Conservation (phyloP, 2,113 vertebrate genomes). For the Silurus meridionalis region DNA sequence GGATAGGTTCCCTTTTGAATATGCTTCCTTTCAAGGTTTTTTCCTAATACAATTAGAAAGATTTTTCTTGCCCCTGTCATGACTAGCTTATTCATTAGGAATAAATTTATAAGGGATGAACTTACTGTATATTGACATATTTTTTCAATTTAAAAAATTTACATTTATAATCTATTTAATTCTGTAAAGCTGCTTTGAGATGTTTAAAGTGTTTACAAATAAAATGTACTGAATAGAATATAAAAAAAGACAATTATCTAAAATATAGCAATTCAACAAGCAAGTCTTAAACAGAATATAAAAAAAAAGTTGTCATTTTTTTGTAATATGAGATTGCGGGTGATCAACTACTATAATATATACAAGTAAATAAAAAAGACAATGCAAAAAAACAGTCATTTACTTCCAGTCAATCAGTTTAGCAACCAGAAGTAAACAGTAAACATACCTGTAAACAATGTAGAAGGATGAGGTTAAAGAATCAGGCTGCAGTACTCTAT, state of each 20-base stretch:
- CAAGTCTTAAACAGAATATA: not conserved
- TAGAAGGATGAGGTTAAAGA: not conserved
- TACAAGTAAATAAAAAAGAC: not conserved
- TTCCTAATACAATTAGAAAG: too few relatives aligned
- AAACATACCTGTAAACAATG: not conserved
- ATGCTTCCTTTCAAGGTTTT: too few relatives aligned
- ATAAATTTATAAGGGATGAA: not conserved
- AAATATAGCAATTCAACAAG: not conserved
- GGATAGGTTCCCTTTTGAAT: too few relatives aligned
- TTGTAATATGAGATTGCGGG: too few relatives aligned
- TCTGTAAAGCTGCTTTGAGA: too few relatives aligned
- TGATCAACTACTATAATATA: not conserved
- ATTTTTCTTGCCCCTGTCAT: not conserved
- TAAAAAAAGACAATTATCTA: not conserved
- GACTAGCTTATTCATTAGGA: not conserved
- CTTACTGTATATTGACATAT: too few relatives aligned
- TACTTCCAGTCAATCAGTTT: not conserved
- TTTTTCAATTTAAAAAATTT: too few relatives aligned
- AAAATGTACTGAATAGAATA: too few relatives aligned
- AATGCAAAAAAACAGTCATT: not conserved
- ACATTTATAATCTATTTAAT: too few relatives aligned
- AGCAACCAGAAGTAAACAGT: not conserved
- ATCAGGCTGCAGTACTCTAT: not conserved
- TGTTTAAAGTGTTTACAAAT: too few relatives aligned
- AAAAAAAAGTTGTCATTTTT: not conserved